These are phyloP conservation scores for Drosophila nasuta DNA, from an alignment of 1,140 invertebrate species.

Conservation along the genomic window DNA sequence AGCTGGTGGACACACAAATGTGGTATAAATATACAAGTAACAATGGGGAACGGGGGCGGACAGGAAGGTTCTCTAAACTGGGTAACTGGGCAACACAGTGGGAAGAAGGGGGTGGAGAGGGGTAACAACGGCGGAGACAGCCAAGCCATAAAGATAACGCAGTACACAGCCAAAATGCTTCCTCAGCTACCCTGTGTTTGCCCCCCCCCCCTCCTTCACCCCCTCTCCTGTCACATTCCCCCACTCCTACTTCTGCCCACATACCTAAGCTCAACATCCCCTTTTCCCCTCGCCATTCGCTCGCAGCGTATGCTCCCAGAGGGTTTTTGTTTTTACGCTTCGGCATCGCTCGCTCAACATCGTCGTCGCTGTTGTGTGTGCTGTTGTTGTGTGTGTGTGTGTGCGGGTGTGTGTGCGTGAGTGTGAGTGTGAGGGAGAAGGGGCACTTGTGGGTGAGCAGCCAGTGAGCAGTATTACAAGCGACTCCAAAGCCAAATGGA, in stretches of 20 bases:
- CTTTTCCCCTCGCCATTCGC: not conserved
- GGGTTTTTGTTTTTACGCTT: constrained; percentile 64
- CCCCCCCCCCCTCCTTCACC: not conserved
- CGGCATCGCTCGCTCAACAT: constrained; percentile 42
- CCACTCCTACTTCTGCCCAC: not conserved
- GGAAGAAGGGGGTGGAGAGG: not conserved
- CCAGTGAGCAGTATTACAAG: constrained; percentile 35
- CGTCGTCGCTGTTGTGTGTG: constrained; percentile 23
- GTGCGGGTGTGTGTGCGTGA: constrained; percentile 19
- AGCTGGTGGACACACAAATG: constrained; percentile 10
- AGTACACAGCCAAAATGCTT: constrained; percentile 58
- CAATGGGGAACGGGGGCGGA: not conserved
- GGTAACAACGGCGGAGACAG: constrained; percentile 43
- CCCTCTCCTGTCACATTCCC: not conserved
- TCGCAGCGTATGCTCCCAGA: constrained; percentile 32
- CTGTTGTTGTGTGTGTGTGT: constrained; percentile 37
- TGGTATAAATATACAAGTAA: constrained; percentile 31
- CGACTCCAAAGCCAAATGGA: constrained; percentile 66
- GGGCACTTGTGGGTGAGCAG: constrained; percentile 15
- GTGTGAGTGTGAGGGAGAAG: constrained; percentile 14
- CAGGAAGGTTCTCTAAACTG: constrained; percentile 22
- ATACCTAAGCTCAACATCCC: constrained; percentile 5
- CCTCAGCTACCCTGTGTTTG: not conserved
- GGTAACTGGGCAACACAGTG: constrained; percentile 49
- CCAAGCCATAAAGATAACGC: constrained; percentile 70